Base-by-base conservation (phyloP, 2,113 vertebrate species). In the Montifringilla adamsi region DNA sequence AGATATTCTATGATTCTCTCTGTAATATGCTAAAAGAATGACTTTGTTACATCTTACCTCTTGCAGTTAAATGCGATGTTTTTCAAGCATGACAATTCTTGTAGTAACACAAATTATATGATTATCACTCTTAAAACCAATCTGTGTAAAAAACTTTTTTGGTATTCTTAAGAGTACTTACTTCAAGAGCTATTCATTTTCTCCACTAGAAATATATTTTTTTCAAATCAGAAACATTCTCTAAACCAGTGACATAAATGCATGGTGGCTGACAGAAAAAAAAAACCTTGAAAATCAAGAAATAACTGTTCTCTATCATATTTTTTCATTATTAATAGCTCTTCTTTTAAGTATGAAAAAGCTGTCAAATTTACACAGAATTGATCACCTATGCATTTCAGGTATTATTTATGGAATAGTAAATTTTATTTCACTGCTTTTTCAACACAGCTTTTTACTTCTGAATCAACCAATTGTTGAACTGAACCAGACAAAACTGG, bases 351-450 rank as follows among this genome's bases (percentile, higher is more conserved):
- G 30, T 31, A 84, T 13, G 43, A 58, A 44, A 79, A 95, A 94
- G 31, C 47, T 91, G 21, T 85, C 81, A 93, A 94, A 95, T 86
- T 67, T 68, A 94, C 22, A 75, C 18, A 89, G 66, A 88, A 93
- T 43, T 63, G 6, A 86, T 68, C 18, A 39, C 9, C 33, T 80
- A 59, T 62, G 68, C 53, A 83, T 41, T 92, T 37, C 19, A 89
- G 35, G 41, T 94, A 92, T 86, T 77, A 35, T 44, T 89, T 69
- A 80, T 3, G 28, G 37, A 64, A 74, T 3, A 8, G 6, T 8
- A 66, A 53, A 80, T 35, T n/a, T 44, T 60, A 3, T 58, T 59
- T 66, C 26, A 31, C 22, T 75, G 8, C 8, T n/a, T 84, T 84
- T 78, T 72, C 56, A 64, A 60, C 10, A 53, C 23, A 30, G 2